These are phyloP conservation scores for Diabrotica virgifera DNA, from an alignment of 1,140 invertebrate species.

Conservation along the genomic window DNA sequence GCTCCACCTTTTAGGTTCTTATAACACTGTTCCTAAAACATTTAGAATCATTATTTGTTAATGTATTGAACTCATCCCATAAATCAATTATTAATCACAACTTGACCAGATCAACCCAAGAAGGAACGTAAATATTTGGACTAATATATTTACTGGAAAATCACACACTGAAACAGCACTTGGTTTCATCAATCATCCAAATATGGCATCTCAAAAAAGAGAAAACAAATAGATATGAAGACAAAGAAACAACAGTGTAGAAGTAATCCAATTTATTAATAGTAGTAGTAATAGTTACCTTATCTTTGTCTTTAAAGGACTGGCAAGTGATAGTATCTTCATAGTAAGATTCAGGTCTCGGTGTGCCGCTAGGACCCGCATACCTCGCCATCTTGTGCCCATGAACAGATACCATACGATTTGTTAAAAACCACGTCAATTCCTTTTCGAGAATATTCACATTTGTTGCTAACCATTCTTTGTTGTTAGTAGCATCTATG, in stretches of 20 bases:
- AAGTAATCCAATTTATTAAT: too few relatives aligned
- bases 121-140: too few relatives aligned
- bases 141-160: too few relatives aligned
- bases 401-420: slow-evolving; percentile 55
- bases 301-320: slow-evolving; percentile 9
- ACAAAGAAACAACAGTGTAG: too few relatives aligned
- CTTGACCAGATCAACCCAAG: too few relatives aligned
- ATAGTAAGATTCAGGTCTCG: slow-evolving; percentile 77
- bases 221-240: too few relatives aligned
- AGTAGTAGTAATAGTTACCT: slow-evolving; percentile 7
- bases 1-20: slow-evolving; percentile 71
- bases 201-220: too few relatives aligned
- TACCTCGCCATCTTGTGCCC: slow-evolving; percentile 58
- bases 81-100: too few relatives aligned
- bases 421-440: slow-evolving; percentile 62
- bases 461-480: slow-evolving; percentile 59
- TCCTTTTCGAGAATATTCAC: slow-evolving; percentile 66
- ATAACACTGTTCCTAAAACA: slow-evolving; percentile 28
- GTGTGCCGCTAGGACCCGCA: slow-evolving; percentile 63
- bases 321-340: slow-evolving; percentile 51
- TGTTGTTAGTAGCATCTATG: slow-evolving; percentile 62
- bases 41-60: neutral
- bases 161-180: too few relatives aligned
- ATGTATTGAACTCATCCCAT: too few relatives aligned
- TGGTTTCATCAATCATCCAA: too few relatives aligned